Evolutionary conservation across 1,140 invertebrate genomes (phyloP), one percentile per base, ranked within the genome.

Genomic region (Tribolium castaneum): DNA sequence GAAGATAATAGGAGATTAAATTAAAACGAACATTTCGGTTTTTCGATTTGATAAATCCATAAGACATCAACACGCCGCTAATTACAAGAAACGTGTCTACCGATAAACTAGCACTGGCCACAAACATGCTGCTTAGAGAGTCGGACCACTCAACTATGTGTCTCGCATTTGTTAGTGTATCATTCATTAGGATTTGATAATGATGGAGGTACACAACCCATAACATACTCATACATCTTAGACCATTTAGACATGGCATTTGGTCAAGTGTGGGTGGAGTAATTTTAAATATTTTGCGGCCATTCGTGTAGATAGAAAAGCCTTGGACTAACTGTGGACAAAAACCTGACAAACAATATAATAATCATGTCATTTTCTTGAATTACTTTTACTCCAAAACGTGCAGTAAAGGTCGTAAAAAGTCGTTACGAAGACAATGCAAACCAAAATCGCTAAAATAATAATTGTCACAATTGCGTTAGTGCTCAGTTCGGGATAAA

Each of bases 171-270:
- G 45, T 30, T 79, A 80, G 16, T 10, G 72, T 51, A 6, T 25
- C 72, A 25, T 13, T 25, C 0, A 62, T 14, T n/a, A 45, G 9
- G 34, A 78, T n/a, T 25, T 56, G 74, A 72, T 34, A 89, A 1
- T 86, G 83, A 56, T 93, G 92, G 0, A 91, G 91, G 4, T 92
- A 80, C 4, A 93, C 87, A n/a, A 93, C 89, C 92, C 92, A 93
- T 45, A 89, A 84, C 86, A 92, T 91, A 59, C 90, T 90, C 14
- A 93, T 83, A 30, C 89, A 87, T 66, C 90, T 87, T 25, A 92
- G 82, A 0, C 91, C 90, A 72, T 91, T 88, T 34, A 91, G 50
- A 80, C 88, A 90, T 39, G 86, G 83, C 3, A 90, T 71, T 3
- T 83, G 77, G 1, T 83, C 82, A 12, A 81, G 4, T 13, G 25